These are phyloP conservation scores for Arbacia lixula DNA, from an alignment of 53 echinoderm and acorn worm genomes.

Conservation along the genomic window DNA sequence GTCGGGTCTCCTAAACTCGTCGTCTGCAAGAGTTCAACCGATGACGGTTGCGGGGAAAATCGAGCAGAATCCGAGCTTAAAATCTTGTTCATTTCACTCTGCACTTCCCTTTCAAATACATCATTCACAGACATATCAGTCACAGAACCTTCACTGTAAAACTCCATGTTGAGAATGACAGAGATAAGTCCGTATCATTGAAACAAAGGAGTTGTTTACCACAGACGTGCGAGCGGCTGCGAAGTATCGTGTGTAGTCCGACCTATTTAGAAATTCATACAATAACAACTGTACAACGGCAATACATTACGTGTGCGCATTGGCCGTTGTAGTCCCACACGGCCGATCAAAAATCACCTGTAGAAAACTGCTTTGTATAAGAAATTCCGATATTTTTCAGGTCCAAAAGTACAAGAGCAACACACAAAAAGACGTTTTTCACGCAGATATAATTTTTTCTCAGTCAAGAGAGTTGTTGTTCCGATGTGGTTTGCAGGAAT, in stretches of 20 bases:
- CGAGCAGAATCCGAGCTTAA: slow-evolving; percentile 83
- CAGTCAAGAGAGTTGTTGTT: neutral
- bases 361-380: slow-evolving; percentile 31
- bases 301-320: slow-evolving; percentile 49
- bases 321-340: slow-evolving; percentile 42
- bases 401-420: neutral
- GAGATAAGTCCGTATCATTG: neutral
- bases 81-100: slow-evolving; percentile 93
- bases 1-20: slow-evolving; percentile 43
- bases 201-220: slow-evolving; percentile 18
- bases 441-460: slow-evolving; percentile 12
- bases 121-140: slow-evolving; percentile 88
- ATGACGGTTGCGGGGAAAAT: slow-evolving; percentile 62
- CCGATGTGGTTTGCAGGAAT: slow-evolving; percentile 39
- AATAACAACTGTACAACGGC: slow-evolving; percentile 48
- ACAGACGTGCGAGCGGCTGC: neutral
- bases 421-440: slow-evolving; percentile 10
- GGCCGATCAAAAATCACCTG: slow-evolving; percentile 25
- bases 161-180: slow-evolving; percentile 69
- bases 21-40: slow-evolving; percentile 52
- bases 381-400: neutral
- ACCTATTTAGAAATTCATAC: slow-evolving; percentile 61
- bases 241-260: slow-evolving; percentile 44
- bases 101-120: slow-evolving; percentile 92
- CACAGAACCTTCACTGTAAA: slow-evolving; percentile 70